Base-by-base conservation (phyloP, 2,797 vertebrate genomes). In the Catamblyrhynchus diadema region DNA sequence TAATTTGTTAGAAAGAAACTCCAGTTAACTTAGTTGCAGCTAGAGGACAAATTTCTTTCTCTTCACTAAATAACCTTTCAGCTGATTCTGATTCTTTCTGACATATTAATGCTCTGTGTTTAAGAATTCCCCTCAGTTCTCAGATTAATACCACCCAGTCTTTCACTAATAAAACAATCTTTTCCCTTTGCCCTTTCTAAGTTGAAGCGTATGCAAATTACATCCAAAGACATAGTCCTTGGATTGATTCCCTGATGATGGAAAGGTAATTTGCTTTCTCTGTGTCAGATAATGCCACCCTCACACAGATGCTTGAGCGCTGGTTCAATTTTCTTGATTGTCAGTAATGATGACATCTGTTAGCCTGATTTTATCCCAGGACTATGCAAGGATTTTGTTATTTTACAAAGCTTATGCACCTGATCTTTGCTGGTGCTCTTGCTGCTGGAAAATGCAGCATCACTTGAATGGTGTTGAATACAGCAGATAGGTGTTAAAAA, bases 121-220 rank as follows among this genome's bases (percentile, higher is more conserved):
- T 89, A 87, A 90, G 88, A 84, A 95, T 92, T 93, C 93, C 61
- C 7, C 1, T 1, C 70, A 80, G 42, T 61, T 94, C 78, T 86
- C 71, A 74, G 19, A 82, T 67, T 94, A 90, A 92, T 85, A 94
- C 56, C 21, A 66, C 30, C 37, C 64, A 82, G 56, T 3, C 71
- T 93, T 71, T 35, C 35, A 3, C 30, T 94, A 93, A 94, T 88
- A 93, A 96, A 94, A 72, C 59, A 93, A 17, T 75, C 62, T 93
- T 96, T 83, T 92, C 42, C 59, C 47, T 94, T 94, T 88, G 82
- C 73, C 85, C 90, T 84, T 90, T 94, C 71, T 78, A 77, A 92
- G 22, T 51, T 87, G 78, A 85, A 81, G 12, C 0, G 27, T 94
- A 94, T 82, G 81, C 51, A 96, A 94, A 95, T 94, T 91, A 90